These are phyloP conservation scores for Drosophila mettleri DNA, from an alignment of 2,888 invertebrate species.

Conservation along the genomic window DNA sequence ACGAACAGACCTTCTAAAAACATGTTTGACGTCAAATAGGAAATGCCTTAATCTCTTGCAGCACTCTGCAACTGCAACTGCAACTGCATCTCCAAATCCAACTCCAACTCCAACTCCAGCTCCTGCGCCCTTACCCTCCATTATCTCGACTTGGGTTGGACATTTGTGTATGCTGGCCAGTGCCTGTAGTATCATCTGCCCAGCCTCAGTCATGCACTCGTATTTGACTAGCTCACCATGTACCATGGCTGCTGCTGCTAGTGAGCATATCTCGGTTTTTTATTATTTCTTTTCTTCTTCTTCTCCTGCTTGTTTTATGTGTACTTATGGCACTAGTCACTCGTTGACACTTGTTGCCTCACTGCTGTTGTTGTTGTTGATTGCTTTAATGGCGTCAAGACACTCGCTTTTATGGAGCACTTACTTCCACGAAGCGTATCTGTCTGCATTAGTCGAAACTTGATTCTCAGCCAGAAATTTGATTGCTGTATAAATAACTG, in stretches of 20 bases:
- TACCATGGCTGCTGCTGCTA: constrained; percentile 15
- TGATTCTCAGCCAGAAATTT: constrained; percentile 19
- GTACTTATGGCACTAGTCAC: constrained; percentile 77
- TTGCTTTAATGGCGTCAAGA: constrained; percentile 78
- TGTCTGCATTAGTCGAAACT: constrained; percentile 44
- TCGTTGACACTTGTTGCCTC: constrained; percentile 72
- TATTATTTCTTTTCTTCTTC: constrained; percentile 21
- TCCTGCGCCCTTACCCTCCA: constrained; percentile 5
- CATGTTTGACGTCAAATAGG: constrained; percentile 75
- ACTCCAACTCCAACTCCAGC: constrained; percentile 14
- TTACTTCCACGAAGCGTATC: constrained; percentile 66
- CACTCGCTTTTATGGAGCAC: constrained; percentile 78
- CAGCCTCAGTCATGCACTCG: constrained; percentile 30
- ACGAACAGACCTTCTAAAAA: constrained; percentile 43
- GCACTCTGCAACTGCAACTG: constrained; percentile 12
- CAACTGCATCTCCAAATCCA: constrained; percentile 4
- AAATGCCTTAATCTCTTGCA: constrained; percentile 74
- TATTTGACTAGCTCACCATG: constrained; percentile 48
- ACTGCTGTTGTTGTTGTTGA: constrained; percentile 44
- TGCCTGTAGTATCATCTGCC: constrained; percentile 23
- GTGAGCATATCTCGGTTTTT: constrained; percentile 23
- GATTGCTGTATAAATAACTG: constrained; percentile 16
- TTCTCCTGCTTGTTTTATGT: constrained; percentile 53
- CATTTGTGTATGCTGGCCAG: constrained; percentile 59
- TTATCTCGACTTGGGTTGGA: constrained; percentile 55